A percentile compares a stretch with the other conserved stretches of the same genome.
Conservation (phyloP, 2,888 invertebrate species). For the Scaptomyza polygonia region DNA sequence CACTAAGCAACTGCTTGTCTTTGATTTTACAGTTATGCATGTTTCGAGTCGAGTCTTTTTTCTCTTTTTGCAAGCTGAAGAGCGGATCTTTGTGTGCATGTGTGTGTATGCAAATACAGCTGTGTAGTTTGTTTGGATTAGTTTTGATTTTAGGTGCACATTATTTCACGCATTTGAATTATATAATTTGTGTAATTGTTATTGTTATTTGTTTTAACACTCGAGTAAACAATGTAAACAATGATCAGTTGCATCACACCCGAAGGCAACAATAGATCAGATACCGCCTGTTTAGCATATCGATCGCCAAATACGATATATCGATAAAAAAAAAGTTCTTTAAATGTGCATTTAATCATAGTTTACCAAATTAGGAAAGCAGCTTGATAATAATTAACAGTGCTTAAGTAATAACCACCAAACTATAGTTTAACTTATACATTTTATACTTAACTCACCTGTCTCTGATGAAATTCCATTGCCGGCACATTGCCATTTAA, state of each 20-base stretch:
- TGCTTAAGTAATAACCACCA: too few species aligned
- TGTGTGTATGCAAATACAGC: not conserved
- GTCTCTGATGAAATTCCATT: conserved; percentile 79
- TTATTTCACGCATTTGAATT: not conserved
- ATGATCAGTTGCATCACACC: not conserved
- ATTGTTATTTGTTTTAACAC: not conserved
- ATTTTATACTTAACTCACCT: conserved; percentile 64
- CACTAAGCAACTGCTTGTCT: not conserved
- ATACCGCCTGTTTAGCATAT: not conserved
- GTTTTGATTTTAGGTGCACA: not conserved
- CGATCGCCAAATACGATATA: not conserved
- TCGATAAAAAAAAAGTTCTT: not conserved
- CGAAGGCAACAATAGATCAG: not conserved
- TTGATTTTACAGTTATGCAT: not conserved
- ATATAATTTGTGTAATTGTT: not conserved
- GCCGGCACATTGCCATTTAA: conserved; percentile 75
- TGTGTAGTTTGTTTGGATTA: too few species aligned
- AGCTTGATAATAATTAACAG: not conserved
- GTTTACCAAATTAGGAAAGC: too few species aligned
- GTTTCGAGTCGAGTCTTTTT: not conserved
- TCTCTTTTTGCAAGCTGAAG: too few species aligned
- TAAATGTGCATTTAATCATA: not conserved
- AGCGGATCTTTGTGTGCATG: not conserved
- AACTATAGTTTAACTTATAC: not conserved
- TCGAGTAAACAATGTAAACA: not conserved